Base-by-base conservation (phyloP, 2,888 invertebrate species). In the Artemia sinica region DNA sequence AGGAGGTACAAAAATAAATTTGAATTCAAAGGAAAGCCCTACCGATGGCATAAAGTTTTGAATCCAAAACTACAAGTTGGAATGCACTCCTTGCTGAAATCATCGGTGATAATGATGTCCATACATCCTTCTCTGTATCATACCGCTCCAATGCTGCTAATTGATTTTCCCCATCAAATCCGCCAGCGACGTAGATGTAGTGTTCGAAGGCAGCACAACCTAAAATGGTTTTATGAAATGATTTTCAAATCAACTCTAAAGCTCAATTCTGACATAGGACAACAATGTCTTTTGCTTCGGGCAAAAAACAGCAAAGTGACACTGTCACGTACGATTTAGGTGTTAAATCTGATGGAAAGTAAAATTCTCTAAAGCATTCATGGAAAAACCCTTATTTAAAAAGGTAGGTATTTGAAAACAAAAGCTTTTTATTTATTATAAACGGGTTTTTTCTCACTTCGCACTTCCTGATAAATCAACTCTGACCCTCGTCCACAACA, bases 131-230 rank as follows among this genome's bases (percentile, higher is more conserved):
- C 78, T 91, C 90, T 0, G 90, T 89, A 78, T 91, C 89, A 78
- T 88, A 93, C 49, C 86, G 82, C 80, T 94, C 93, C 13, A 93
- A 93, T 0, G 87, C 84, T 70, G 86, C 83, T 68, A 94, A 80
- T 77, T 93, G 93, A 70, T 84, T 83, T 66, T 82, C 81, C 12
- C 91, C 91, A 79, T 93, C 91, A 78, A 91, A 93, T n/a, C 94
- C 94, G 68, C 94, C 94, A 70, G 93, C 87, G n/a, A 91, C 92
- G 78, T 89, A 94, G 73, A 94, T 88, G 77, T 83, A 87, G 76
- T 91, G 89, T 75, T 88, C 88, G 74, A 92, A 81, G 13, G 87
- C 87, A 8, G 87, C 88, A 58, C 63, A 91, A 90, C 70, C 91
- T n/a, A 73, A 70, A 65, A 49, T 67, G 67, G 18, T n/a, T 14